phyloP scores from a whole-genome alignment of 2,888 invertebrate species.

The Ypsolopha sequella region DNA sequence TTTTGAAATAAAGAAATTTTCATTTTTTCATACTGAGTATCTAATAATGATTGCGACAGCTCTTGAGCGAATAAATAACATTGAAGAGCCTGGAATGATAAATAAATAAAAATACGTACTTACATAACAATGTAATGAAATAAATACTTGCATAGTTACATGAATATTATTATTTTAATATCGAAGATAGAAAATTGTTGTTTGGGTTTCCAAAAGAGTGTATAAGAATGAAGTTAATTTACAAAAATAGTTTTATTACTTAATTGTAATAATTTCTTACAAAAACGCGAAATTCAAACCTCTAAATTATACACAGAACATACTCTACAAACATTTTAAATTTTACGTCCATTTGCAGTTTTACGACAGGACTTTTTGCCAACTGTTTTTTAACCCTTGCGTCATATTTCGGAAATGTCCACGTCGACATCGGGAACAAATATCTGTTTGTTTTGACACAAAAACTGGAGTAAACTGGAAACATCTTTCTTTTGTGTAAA shows the following conservation, averaged over 20 bases:
- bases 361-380: conserved; percentile 36
- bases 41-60: no score
- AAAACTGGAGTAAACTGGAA: conserved; percentile 43
- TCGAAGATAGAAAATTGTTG: background rate
- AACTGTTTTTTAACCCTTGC: conserved; percentile 33
- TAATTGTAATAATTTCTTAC: no score
- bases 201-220: background rate
- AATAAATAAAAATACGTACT: no score
- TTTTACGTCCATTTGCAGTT: conserved; percentile 14
- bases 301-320: background rate
- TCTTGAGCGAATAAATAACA: no score
- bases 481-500: conserved; percentile 18
- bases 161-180: background rate
- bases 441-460: conserved; percentile 36
- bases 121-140: no score
- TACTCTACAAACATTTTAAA: no score
- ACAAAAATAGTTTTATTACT: no score
- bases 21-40: no score
- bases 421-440: conserved; percentile 17
- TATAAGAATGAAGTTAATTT: background rate
- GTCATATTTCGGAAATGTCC: conserved; percentile 19
- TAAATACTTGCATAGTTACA: no score
- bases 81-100: no score
- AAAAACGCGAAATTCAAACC: background rate
- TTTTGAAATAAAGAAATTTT: no score